Evolutionary conservation across 2,113 vertebrate genomes (phyloP).

Genomic region (Colius striatus): DNA sequence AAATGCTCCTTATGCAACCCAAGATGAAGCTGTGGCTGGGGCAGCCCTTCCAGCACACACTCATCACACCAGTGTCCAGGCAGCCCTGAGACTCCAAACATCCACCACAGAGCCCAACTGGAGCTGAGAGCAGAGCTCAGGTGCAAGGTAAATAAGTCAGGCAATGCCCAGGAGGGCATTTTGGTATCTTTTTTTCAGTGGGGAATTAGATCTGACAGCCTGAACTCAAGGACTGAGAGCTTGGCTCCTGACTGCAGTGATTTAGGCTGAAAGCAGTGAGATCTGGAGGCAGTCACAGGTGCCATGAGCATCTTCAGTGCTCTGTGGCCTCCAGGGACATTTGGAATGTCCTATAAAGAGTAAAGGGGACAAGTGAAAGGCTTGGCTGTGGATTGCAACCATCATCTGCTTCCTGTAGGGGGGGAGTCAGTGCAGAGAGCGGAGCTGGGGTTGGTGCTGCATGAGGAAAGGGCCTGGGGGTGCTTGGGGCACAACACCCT

Average conservation of each 20-base stretch:
- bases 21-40: background rate
- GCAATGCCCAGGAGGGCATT: background rate
- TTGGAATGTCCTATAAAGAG: background rate
- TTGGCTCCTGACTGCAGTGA: background rate
- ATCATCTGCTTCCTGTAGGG: rapidly evolving
- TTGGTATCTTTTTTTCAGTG: background rate
- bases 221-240: background rate
- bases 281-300: background rate
- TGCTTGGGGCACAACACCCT: rapidly evolving
- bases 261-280: background rate
- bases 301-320: background rate
- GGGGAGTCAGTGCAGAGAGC: background rate
- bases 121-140: background rate
- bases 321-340: background rate
- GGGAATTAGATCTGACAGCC: background rate
- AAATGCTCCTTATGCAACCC: background rate
- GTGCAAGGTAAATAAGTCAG: background rate
- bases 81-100: background rate
- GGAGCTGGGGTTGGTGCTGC: background rate
- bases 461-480: rapidly evolving
- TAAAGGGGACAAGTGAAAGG: background rate
- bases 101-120: too few relatives aligned
- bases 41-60: background rate
- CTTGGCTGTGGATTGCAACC: background rate
- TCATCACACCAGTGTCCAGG: background rate